These are phyloP conservation scores for Acleris holmiana DNA, from an alignment of 2,888 invertebrate genomes.

Conservation along the genomic window DNA sequence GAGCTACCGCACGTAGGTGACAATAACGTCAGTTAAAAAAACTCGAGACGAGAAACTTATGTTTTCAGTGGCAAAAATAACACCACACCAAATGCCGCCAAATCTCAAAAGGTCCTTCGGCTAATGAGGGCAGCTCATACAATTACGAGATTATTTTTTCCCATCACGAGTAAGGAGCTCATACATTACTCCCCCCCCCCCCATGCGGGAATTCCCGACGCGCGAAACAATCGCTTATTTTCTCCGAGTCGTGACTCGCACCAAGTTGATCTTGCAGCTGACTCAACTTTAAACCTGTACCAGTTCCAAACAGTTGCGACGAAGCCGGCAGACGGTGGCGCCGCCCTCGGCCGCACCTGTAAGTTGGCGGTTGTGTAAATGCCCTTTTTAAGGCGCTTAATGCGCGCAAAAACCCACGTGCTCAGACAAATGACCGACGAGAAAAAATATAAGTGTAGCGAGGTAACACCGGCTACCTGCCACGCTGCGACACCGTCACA, in stretches of 20 bases:
- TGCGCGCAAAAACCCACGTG: constrained; percentile 70
- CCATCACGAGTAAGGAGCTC: constrained; percentile 35
- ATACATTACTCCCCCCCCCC: constrained; percentile 19
- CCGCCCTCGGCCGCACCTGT: constrained; percentile 4
- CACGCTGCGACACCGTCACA: not conserved
- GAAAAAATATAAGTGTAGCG: constrained; percentile 64
- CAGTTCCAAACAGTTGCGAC: not conserved
- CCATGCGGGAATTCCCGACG: constrained; percentile 14
- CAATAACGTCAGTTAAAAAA: too few relatives aligned
- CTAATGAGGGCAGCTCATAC: constrained; percentile 35
- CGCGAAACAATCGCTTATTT: constrained; percentile 33
- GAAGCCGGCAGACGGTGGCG: constrained; percentile 15
- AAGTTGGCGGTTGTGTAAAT: constrained; percentile 49
- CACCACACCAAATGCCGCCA: not conserved
- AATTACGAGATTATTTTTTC: constrained; percentile 33
- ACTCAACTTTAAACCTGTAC: constrained; percentile 1
- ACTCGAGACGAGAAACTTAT: too few relatives aligned
- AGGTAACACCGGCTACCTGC: constrained; percentile 52
- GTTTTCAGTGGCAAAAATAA: not conserved
- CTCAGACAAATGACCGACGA: constrained; percentile 66
- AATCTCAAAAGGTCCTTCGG: not conserved
- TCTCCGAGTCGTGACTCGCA: constrained; percentile 10
- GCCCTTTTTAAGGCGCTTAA: constrained; percentile 67
- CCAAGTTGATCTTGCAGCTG: constrained; percentile 20
- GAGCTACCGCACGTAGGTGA: too few relatives aligned